phyloP scores from a whole-genome alignment of 2,113 vertebrate species.

The Benitochromis conjunctus region DNA sequence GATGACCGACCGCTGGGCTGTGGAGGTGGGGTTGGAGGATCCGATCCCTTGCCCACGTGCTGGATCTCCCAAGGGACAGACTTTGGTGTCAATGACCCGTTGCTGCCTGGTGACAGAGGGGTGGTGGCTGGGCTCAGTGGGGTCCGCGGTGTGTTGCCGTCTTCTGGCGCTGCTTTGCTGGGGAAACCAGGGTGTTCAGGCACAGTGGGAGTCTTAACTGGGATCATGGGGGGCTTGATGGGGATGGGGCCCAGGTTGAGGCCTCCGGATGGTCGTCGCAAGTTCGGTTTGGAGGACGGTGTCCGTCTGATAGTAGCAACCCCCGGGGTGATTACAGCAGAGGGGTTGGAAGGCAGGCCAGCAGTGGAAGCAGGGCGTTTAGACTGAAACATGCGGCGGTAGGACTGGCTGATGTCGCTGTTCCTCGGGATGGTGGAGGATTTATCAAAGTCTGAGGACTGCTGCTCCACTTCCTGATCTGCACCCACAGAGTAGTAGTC shows the following conservation, averaged over 20 bases:
- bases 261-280: constrained; percentile 78
- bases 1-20: constrained; percentile 61
- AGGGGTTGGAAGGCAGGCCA: constrained; percentile 80
- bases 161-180: background rate
- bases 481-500: constrained; percentile 87
- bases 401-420: constrained; percentile 87
- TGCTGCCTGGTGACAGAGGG: constrained; percentile 9
- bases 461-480: constrained; percentile 83
- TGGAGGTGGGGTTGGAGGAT: constrained; percentile 67
- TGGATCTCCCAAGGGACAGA: background rate
- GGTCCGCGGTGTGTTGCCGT: background rate
- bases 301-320: constrained; percentile 92
- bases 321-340: constrained; percentile 81
- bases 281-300: constrained; percentile 89
- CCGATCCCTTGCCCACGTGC: background rate
- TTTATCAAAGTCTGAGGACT: constrained; percentile 79
- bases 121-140: constrained; percentile 17
- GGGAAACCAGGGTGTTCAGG: constrained; percentile 76
- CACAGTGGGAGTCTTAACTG: constrained; percentile 91
- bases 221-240: constrained; percentile 90
- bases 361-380: constrained; percentile 85
- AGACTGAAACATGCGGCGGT: constrained; percentile 86
- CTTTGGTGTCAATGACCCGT: background rate
- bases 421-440: constrained; percentile 84
- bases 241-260: constrained; percentile 84